phyloP scores from a whole-genome alignment of 2,797 vertebrate species.

The Synanceia verrucosa region DNA sequence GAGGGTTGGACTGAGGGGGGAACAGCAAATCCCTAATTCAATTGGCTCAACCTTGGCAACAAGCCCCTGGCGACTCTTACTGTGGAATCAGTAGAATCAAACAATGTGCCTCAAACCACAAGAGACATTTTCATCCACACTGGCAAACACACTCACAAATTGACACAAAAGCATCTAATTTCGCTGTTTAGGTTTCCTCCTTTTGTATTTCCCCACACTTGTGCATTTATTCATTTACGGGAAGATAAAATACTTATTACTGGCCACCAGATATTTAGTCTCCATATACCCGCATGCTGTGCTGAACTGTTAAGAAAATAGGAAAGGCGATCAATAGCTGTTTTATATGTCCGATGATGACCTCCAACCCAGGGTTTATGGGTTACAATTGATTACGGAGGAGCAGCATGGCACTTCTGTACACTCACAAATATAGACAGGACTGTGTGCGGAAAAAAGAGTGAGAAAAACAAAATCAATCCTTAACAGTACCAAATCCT shows the following conservation, averaged over 20 bases:
- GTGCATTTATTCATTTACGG: conserved; percentile 1
- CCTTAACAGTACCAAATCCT: conserved; percentile 48
- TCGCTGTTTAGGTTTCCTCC: conserved; percentile 6
- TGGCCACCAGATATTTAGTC: background rate
- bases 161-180: conserved; percentile 64
- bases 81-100: conserved; percentile 82
- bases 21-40: conserved; percentile 85
- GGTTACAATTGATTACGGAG: conserved; percentile 55
- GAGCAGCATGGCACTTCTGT: conserved; percentile 10
- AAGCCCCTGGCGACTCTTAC: conserved; percentile 83
- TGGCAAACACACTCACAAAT: conserved; percentile 46
- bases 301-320: conserved; percentile 34
- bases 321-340: conserved; percentile 49
- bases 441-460: conserved; percentile 31
- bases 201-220: background rate
- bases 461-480: conserved; percentile 60
- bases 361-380: conserved; percentile 43
- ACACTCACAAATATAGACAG: conserved; percentile 13
- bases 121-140: conserved; percentile 67
- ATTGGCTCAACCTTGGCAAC: conserved; percentile 83
- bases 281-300: background rate
- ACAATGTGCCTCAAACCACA: conserved; percentile 79
- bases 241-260: background rate
- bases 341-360: conserved; percentile 51
- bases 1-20: conserved; percentile 76